Evolutionary conservation across 2,888 invertebrate species (phyloP), one percentile per base, ranked within the genome.

Genomic region (Melieria picta): DNA sequence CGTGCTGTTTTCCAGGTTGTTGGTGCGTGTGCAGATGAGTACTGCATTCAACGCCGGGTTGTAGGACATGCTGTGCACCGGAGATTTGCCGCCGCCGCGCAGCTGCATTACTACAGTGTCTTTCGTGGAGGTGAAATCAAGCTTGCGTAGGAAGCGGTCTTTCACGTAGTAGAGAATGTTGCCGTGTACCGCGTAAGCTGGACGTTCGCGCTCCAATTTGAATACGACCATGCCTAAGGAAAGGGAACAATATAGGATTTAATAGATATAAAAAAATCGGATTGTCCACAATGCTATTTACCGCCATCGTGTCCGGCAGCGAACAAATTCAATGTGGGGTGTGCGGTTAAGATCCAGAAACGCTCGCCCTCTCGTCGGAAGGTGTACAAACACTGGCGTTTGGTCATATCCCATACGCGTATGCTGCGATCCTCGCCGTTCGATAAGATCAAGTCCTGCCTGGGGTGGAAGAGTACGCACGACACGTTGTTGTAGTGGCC

Each of bases 401-500:
- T 98, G 7, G 94, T 93, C 94, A 99, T 95, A 86, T 99, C 99
- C 99, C 99, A 99, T 2, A 99, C 97, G 1, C 99, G 90, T 79
- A 99, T 97, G 83, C 95, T 96, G 87, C 96, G 97, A 88, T 99
- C 99, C 87, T 99, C 99, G 16, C 98, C 95, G 88, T 99, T 99
- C 48, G 97, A 97, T 60, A 99, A 88, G 74, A 99, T 96, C 47
- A 99, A 89, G 83, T 99, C 99, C 86, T 98, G 97, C 16, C 97
- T 90, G 0, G 99, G 98, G 88, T 99, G 99, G 88, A 99, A 99
- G 60, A 98, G 88, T 0, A 95, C 97, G 83, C 98, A 98, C 0
- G 98, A 99, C 3, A 99, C 99, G 87, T 99, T 99, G 89, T 99
- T 98, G 89, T 99, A 99, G 86, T 99, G 99, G 0, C 99, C 99